Percentiles rank a stretch among this genome's conserved stretches.
Conservation (phyloP, 2,888 invertebrate species). For the Dicyrtomina minuta region DNA sequence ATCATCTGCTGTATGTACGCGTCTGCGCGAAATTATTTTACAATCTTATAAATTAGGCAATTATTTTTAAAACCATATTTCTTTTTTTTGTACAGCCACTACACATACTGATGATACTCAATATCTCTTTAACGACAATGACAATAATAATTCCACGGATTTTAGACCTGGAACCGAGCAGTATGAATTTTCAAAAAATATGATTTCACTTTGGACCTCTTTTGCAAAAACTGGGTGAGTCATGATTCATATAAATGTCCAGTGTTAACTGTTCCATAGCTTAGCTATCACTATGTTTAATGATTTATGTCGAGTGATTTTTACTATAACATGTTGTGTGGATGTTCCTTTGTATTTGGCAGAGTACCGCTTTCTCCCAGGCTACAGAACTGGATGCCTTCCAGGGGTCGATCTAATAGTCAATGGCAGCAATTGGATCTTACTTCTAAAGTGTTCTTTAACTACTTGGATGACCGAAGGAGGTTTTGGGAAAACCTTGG, state of each 20-base stretch:
- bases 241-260: no score
- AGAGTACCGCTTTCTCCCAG: no score
- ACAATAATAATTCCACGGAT: no score
- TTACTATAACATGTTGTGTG: no score
- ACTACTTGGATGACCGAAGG: not conserved
- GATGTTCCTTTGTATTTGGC: no score
- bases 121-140: not conserved
- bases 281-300: no score
- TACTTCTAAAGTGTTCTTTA: no score
- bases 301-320: no score
- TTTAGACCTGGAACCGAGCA: not conserved
- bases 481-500: slow-evolving; percentile 6
- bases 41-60: no score
- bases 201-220: not conserved
- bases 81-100: not conserved
- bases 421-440: not conserved
- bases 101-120: not conserved
- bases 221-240: not conserved
- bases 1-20: no score
- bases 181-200: not conserved
- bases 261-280: no score
- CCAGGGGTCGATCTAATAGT: not conserved
- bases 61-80: no score
- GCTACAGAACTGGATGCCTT: not conserved
- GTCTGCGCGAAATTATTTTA: not conserved